Evolutionary conservation across 2,888 invertebrate genomes (phyloP).

Genomic region (Malthinus seriepunctatus): DNA sequence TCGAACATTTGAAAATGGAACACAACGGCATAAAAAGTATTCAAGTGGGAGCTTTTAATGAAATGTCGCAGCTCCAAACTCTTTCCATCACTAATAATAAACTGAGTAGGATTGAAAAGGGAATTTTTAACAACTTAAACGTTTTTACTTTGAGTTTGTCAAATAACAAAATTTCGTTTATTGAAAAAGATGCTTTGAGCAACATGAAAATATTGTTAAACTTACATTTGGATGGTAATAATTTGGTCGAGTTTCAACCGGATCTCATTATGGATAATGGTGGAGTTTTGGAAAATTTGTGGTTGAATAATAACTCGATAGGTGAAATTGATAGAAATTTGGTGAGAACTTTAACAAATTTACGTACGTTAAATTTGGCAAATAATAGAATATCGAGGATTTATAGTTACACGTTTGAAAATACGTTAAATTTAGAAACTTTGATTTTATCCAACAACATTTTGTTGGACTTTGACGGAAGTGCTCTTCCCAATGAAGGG

Average conservation of each 20-base stretch:
- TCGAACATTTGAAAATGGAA: background rate
- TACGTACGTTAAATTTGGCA: conserved; percentile 13
- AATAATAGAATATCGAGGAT: conserved; percentile 11
- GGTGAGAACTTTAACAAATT: conserved; percentile 13
- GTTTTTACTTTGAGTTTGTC: background rate
- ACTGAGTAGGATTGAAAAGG: background rate
- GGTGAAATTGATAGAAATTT: conserved; percentile 9
- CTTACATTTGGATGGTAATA: conserved; percentile 1
- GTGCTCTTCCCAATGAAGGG: conserved; percentile 7
- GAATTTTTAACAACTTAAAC: background rate
- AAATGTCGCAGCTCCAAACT: background rate
- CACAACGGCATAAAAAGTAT: background rate
- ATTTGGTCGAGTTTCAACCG: conserved; percentile 8
- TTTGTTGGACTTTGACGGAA: conserved; percentile 3
- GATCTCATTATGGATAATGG: conserved; percentile 5
- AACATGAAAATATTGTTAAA: background rate
- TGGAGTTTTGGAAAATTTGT: background rate
- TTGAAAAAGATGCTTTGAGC: background rate
- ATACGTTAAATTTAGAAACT: conserved; percentile 7
- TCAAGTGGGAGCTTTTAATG: background rate
- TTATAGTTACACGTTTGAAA: conserved; percentile 9
- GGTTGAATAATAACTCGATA: conserved; percentile 10
- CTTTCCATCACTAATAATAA: background rate
- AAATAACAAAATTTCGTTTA: background rate
- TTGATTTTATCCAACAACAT: conserved; percentile 12